phyloP scores from a whole-genome alignment of 2,888 invertebrate species.

The Oxyscelio sp. region DNA sequence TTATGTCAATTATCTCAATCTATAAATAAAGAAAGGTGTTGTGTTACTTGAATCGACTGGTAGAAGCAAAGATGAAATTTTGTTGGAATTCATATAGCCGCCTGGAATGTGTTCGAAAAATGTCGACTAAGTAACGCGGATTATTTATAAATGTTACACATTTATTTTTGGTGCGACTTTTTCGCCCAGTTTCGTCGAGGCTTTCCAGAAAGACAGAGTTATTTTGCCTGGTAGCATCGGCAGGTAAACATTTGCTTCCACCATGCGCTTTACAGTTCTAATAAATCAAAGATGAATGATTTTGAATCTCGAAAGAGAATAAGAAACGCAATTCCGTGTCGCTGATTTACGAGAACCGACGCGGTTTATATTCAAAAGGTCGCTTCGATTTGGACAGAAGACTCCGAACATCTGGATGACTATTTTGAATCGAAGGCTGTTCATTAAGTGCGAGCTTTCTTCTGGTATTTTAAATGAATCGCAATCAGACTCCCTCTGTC shows the following conservation, averaged over 20 bases:
- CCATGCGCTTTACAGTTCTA: conserved; percentile 30
- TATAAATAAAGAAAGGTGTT: conserved; percentile 20
- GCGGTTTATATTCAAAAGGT: conserved; percentile 19
- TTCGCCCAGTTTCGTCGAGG: conserved; percentile 13
- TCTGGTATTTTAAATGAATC: too few species aligned
- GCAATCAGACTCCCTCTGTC: too few species aligned
- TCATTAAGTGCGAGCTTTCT: too few species aligned
- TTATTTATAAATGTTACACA: conserved; percentile 43
- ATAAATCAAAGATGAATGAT: conserved; percentile 35
- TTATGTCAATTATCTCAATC: too few species aligned
- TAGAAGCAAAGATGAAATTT: conserved; percentile 32
- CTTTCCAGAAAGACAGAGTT: conserved; percentile 20
- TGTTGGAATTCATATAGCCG: conserved; percentile 8
- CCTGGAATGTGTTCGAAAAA: conserved; percentile 32
- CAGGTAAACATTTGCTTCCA: conserved; percentile 29
- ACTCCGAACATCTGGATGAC: not conserved
- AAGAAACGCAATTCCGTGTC: conserved; percentile 13
- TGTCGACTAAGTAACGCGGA: conserved; percentile 29
- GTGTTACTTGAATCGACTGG: conserved; percentile 32
- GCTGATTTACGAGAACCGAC: conserved; percentile 38
- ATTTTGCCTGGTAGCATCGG: conserved; percentile 3
- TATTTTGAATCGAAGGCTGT: too few species aligned
- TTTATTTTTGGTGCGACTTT: conserved; percentile 15
- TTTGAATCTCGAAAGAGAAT: conserved; percentile 7
- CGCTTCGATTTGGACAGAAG: conserved; percentile 12